Conservation (phyloP, 30 jellyfish, hydroid and myxozoan species). For the Phacellophora camtschatica region DNA sequence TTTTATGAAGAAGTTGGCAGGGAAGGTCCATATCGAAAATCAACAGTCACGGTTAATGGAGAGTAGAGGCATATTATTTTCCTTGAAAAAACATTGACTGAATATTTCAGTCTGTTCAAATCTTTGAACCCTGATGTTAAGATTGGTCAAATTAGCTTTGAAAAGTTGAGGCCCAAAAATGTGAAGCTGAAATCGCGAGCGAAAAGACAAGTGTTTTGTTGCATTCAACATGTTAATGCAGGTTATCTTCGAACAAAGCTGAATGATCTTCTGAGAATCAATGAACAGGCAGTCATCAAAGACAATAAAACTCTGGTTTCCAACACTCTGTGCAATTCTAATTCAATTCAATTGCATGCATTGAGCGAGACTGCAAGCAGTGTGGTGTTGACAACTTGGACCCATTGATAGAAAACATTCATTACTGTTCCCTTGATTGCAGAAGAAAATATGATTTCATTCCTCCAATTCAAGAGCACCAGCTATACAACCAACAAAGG, state of each 20-base stretch:
- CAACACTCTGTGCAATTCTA: conserved; percentile 34
- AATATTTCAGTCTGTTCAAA: not conserved
- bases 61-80: conserved; percentile 6
- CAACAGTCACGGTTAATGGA: conserved; percentile 37
- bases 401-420: conserved; percentile 6
- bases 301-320: conserved; percentile 53
- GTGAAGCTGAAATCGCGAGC: conserved; percentile 33
- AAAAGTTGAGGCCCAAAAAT: conserved; percentile 48
- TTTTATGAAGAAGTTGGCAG: conserved; percentile 40
- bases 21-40: conserved; percentile 39
- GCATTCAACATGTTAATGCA: conserved; percentile 55
- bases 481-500: conserved; percentile 43
- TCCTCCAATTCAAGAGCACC: conserved; percentile 39
- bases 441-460: conserved; percentile 26
- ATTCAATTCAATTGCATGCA: conserved; percentile 35
- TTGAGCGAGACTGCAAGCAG: conserved; percentile 50
- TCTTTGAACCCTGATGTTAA: conserved; percentile 29
- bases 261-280: conserved; percentile 37
- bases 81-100: conserved; percentile 24
- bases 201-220: conserved; percentile 56
- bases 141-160: conserved; percentile 63
- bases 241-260: conserved; percentile 33
- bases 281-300: conserved; percentile 35
- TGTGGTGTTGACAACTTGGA: conserved; percentile 47
- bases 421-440: conserved; percentile 41